Evolutionary conservation across 2,888 invertebrate genomes (phyloP).

Genomic region (Antitype chi): DNA sequence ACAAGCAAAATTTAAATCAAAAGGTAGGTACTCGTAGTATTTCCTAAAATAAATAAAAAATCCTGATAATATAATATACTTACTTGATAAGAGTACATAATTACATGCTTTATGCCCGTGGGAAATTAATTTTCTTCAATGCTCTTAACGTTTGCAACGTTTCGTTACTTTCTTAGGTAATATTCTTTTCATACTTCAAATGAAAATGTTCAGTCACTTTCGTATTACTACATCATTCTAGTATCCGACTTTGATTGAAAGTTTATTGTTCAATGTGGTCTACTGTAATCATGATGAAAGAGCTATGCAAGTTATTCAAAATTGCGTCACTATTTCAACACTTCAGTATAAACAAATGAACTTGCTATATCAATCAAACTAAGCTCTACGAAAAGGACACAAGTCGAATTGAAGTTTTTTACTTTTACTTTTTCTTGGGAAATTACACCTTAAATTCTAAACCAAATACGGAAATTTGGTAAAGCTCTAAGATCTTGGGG

Average conservation of each 20-base stretch:
- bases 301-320: slow-evolving; percentile 2
- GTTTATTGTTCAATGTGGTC: slow-evolving; percentile 10
- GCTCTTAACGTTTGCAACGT: slow-evolving; percentile 70
- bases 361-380: background rate
- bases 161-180: slow-evolving; percentile 69
- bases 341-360: slow-evolving; percentile 15
- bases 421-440: background rate
- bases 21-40: background rate
- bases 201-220: slow-evolving; percentile 44
- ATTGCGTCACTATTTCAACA: slow-evolving; percentile 8
- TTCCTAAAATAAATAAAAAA: slow-evolving; percentile 12
- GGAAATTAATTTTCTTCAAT: slow-evolving; percentile 77
- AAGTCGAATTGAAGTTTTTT: background rate
- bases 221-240: slow-evolving; percentile 17
- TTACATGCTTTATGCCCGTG: slow-evolving; percentile 71
- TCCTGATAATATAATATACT: slow-evolving; percentile 15
- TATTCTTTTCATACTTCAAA: slow-evolving; percentile 63
- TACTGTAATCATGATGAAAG: slow-evolving; percentile 11
- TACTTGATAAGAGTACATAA: slow-evolving; percentile 69
- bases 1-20: slow-evolving; percentile 5
- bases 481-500: slow-evolving; percentile 14
- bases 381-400: background rate
- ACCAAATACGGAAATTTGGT: background rate
- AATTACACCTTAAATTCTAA: slow-evolving; percentile 5
- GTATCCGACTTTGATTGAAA: slow-evolving; percentile 12